phyloP scores from a whole-genome alignment of 2,113 vertebrate genomes.

The Boleophthalmus pectinirostris region DNA sequence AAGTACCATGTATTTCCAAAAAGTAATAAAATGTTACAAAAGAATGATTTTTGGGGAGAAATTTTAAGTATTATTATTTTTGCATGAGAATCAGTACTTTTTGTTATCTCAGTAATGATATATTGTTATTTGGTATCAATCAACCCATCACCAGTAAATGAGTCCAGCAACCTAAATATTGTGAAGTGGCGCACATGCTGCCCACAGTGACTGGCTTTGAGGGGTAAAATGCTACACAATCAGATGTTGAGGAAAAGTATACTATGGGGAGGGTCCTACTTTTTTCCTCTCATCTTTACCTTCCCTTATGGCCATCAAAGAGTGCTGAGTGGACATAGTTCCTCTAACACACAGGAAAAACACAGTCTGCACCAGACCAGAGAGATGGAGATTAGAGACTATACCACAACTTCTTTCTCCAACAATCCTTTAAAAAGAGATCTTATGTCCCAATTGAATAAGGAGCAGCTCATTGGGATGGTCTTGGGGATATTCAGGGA shows the following conservation, averaged over 20 bases:
- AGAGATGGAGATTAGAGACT: slow-evolving; percentile 55
- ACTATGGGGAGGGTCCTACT: slow-evolving; percentile 59
- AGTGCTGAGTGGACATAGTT: slow-evolving; percentile 67
- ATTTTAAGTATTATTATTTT: no score
- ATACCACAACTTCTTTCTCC: slow-evolving; percentile 60
- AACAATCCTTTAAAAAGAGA: slow-evolving; percentile 62
- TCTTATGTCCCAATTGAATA: slow-evolving; percentile 57
- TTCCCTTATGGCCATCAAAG: slow-evolving; percentile 71
- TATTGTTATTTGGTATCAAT: no score
- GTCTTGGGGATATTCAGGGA: slow-evolving; percentile 61
- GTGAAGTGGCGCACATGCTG: slow-evolving; percentile 39
- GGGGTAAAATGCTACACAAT: slow-evolving; percentile 60
- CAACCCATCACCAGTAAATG: slow-evolving; percentile 21
- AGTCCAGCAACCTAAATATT: slow-evolving; percentile 31
- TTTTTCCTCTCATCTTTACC: slow-evolving; percentile 51
- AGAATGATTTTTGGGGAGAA: no score
- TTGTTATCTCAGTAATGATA: no score
- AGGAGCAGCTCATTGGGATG: slow-evolving; percentile 61
- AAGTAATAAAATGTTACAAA: no score
- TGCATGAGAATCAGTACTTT: no score
- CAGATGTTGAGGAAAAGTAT: slow-evolving; percentile 45
- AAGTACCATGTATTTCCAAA: no score
- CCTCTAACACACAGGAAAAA: slow-evolving; percentile 52
- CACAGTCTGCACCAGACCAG: slow-evolving; percentile 50
- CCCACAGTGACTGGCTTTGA: slow-evolving; percentile 62